phyloP scores from a whole-genome alignment of 2,113 vertebrate species.

The Blennius ocellaris region DNA sequence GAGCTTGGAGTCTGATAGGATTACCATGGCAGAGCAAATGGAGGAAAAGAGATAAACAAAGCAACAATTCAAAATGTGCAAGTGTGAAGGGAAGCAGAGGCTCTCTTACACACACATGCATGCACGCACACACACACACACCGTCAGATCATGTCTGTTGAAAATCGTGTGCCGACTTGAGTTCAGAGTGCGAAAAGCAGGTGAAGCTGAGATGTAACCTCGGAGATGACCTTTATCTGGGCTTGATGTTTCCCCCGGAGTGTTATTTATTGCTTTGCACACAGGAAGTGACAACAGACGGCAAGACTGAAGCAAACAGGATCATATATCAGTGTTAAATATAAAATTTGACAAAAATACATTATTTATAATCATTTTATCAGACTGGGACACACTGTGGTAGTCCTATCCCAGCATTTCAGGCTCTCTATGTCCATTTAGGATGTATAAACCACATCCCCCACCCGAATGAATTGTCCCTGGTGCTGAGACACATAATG shows the following conservation, averaged over 20 bases:
- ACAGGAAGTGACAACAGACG: neutral
- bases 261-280: conserved; percentile 5
- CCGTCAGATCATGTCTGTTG: conserved; percentile 26
- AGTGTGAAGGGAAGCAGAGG: neutral
- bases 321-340: neutral
- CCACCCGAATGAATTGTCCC: conserved; percentile 19
- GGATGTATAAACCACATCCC: neutral
- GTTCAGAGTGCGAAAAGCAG: conserved; percentile 26
- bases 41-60: conserved; percentile 43
- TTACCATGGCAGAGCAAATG: conserved; percentile 30
- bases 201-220: neutral
- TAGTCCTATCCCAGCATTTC: neutral
- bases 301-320: neutral
- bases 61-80: conserved; percentile 1
- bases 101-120: no score
- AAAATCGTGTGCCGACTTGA: conserved; percentile 11
- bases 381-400: neutral
- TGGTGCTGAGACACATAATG: conserved; percentile 23
- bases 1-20: conserved; percentile 3
- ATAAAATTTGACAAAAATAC: neutral
- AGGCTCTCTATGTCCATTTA: conserved; percentile 26
- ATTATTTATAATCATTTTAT: neutral
- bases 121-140: conserved; percentile 8
- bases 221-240: conserved; percentile 11
- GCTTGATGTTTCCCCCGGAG: neutral